phyloP scores from a whole-genome alignment of 2,888 invertebrate species.

The Colostygia pectinataria region DNA sequence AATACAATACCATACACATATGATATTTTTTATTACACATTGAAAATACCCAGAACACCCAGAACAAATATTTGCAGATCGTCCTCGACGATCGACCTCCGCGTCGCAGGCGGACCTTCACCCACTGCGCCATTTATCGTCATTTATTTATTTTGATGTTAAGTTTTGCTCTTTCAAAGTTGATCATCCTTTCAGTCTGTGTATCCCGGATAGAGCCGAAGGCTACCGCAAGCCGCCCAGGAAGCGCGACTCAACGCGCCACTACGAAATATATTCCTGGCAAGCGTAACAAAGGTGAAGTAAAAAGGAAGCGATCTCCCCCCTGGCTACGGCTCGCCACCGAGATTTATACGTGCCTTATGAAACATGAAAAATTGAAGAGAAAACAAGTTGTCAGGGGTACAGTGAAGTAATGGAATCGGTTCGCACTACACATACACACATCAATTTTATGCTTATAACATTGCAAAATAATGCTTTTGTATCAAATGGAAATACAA shows the following conservation, averaged over 20 bases:
- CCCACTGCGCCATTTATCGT: too few relatives aligned
- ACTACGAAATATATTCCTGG: slow-evolving; percentile 80
- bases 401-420: background rate
- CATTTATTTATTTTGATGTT: background rate
- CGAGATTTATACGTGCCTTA: slow-evolving; percentile 70
- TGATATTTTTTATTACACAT: too few relatives aligned
- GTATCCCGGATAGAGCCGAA: slow-evolving; percentile 45
- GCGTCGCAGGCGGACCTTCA: too few relatives aligned
- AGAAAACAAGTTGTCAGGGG: slow-evolving; percentile 34
- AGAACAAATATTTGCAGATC: too few relatives aligned
- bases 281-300: slow-evolving; percentile 82
- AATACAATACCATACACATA: too few relatives aligned
- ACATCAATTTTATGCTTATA: background rate
- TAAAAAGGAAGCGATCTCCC: slow-evolving; percentile 74
- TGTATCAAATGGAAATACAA: too few relatives aligned
- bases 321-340: slow-evolving; percentile 53
- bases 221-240: slow-evolving; percentile 77
- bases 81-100: too few relatives aligned
- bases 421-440: slow-evolving; percentile 18
- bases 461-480: too few relatives aligned
- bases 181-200: background rate
- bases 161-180: too few relatives aligned
- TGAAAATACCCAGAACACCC: too few relatives aligned
- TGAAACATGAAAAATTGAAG: slow-evolving; percentile 57
- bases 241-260: slow-evolving; percentile 79